phyloP scores from a whole-genome alignment of 2,797 vertebrate species.

The Erpetoichthys calabaricus region DNA sequence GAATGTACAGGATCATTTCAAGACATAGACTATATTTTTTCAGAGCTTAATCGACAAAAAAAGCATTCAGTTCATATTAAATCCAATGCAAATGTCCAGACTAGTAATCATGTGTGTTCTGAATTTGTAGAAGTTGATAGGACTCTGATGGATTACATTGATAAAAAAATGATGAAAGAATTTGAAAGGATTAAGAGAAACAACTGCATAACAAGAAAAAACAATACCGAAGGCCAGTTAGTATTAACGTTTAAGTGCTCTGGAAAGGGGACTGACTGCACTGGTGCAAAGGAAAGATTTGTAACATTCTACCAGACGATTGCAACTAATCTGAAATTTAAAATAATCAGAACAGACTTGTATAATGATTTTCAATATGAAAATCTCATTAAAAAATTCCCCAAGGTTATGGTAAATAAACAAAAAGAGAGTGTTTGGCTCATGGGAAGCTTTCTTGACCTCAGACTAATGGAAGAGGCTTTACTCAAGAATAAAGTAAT shows the following conservation, averaged over 20 bases:
- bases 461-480: constrained; percentile 23
- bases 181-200: constrained; percentile 19
- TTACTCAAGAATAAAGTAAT: constrained; percentile 3
- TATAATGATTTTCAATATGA: background rate
- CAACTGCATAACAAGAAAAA: background rate
- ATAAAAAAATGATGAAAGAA: constrained; percentile 17
- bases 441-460: constrained; percentile 28
- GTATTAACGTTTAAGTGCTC: too few relatives aligned
- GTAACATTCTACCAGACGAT: constrained; percentile 46
- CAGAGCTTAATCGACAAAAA: background rate
- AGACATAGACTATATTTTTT: constrained; percentile 13
- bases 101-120: background rate
- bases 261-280: background rate
- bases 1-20: constrained; percentile 21
- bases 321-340: constrained; percentile 30
- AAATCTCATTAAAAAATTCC: constrained; percentile 18
- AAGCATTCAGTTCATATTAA: background rate
- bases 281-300: constrained; percentile 33
- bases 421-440: constrained; percentile 2
- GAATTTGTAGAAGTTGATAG: constrained; percentile 17
- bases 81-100: too few relatives aligned
- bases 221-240: too few relatives aligned
- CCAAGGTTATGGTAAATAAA: constrained; percentile 21
- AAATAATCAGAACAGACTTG: background rate
- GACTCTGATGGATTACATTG: constrained; percentile 33